Evolutionary conservation across 2,113 vertebrate genomes (phyloP), one percentile per base, ranked within the genome.

Genomic region (Tetrao urogallus): DNA sequence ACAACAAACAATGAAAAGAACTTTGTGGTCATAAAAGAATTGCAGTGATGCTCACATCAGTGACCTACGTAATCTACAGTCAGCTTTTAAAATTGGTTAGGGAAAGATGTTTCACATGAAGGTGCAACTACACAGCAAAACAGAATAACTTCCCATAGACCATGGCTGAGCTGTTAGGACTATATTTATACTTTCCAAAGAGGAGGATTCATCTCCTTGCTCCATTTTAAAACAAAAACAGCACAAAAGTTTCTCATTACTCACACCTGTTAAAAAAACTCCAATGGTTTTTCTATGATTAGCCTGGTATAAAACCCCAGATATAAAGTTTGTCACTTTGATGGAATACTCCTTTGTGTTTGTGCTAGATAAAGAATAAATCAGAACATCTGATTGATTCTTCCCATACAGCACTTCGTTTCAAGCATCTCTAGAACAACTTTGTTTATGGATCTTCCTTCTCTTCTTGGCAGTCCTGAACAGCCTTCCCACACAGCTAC

Each of bases 1-100:
- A 92, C 42, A 91, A 80, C 13, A 42, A 2, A 13, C 40, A 89
- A 90, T 36, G n/a, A 89, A 87, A 82, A 92, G 78, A 52, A 85
- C 45, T 85, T 63, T 50, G 45, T 60, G 17, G 14, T 63, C 73
- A 85, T 77, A 83, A 38, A 73, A 61, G 21, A 82, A 91, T 52
- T 71, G 25, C 60, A 86, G 52, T 69, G 65, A 85, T 74, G 34
- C 52, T 91, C 34, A 69, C 65, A 70, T 38, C 8, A 86, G 43
- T 86, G 7, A 80, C 77, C 87, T 85, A 34, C 28, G 25, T 67
- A 82, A 89, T 63, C 65, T 81, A 67, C 80, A 88, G 86, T 60
- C 47, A 40, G 19, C 42, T 79, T n/a, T 89, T 92, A 47, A 61
- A 91, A 91, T 8, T 56, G 20, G 17, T 28, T 80, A 52, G 32